Base-by-base conservation (phyloP, 2,888 invertebrate genomes). In the Noctua janthe region DNA sequence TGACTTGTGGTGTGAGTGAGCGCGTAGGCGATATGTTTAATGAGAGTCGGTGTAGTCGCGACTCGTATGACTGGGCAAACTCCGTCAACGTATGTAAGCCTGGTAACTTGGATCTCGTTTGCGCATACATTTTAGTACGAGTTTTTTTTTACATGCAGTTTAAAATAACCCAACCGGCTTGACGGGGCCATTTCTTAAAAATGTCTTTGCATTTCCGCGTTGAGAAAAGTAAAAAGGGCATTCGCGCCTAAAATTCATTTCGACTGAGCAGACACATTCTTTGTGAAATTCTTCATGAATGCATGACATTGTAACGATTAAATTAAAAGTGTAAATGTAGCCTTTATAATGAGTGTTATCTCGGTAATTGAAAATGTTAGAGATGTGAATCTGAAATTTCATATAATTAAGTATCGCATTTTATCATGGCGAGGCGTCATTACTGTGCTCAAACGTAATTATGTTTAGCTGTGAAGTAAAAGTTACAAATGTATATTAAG, bases 101-200 rank as follows among this genome's bases (percentile, higher is more conserved):
- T 96, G 95, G 96, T 97, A 96, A 94, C 91, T 94, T 89, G 92
- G 92, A 94, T 95, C 96, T 96, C 93, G 95, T 95, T 96, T 95
- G 95, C 95, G 95, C 96, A 95, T 96, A 95, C 95, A 95, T 96
- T 96, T 97, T 94, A 95, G 93, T 96, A 93, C 95, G 82, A 94
- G 94, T 95, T 96, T 95, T 95, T 43, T 95, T 95, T 94, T 93
- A 90, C 83, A 85, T 86, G 90, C 92, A 89, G 93, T 94, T 95
- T 94, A 94, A 95, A 96, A 96, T 95, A 95, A 95, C 93, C 87
- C 91, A 95, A 96, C 96, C 95, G 94, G 96, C 94, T 94, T 91
- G 94, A 94, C 95, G 84, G 89, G 95, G 90, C 92, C 93, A 93
- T 94, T 94, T 95, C 93, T 95, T 94, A 94, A 95, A 95, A 95